Percentiles rank a stretch among this genome's conserved stretches.
phyloP scores from a whole-genome alignment of 2,797 vertebrate genomes.

The Eutrigla gurnardus region DNA sequence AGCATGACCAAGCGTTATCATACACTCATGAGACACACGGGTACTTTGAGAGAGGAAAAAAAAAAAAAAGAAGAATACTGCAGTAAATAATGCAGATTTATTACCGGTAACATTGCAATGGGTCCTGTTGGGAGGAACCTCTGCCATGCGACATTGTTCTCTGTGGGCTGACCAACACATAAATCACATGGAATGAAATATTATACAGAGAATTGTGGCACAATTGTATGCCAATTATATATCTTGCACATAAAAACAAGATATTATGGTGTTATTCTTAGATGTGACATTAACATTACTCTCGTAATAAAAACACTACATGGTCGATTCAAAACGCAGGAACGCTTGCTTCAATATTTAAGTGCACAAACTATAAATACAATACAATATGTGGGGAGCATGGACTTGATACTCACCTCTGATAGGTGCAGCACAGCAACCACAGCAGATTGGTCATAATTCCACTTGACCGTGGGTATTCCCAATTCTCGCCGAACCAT shows the following conservation, averaged over 20 bases:
- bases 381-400: background rate
- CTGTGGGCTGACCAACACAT: constrained; percentile 87
- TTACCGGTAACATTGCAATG: constrained; percentile 96
- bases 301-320: constrained; percentile 23
- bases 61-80: too few relatives aligned
- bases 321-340: constrained; percentile 9
- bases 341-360: constrained; percentile 19
- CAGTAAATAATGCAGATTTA: constrained; percentile 40
- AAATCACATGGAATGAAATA: constrained; percentile 39
- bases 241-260: constrained; percentile 35
- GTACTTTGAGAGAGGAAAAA: constrained; percentile 1
- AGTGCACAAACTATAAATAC: constrained; percentile 5
- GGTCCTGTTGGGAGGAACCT: constrained; percentile 97
- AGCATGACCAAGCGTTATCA: constrained; percentile 11
- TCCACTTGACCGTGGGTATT: constrained; percentile 92
- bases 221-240: constrained; percentile 36
- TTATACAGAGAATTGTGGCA: constrained; percentile 10
- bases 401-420: constrained; percentile 83
- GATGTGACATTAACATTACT: constrained; percentile 26
- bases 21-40: background rate
- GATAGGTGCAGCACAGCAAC: constrained; percentile 95
- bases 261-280: constrained; percentile 48
- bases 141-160: constrained; percentile 98
- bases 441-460: constrained; percentile 95
- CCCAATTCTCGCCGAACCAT: constrained; percentile 88